These are phyloP conservation scores for Drosophila rhopaloa DNA, from an alignment of 1,140 invertebrate species.

Conservation along the genomic window DNA sequence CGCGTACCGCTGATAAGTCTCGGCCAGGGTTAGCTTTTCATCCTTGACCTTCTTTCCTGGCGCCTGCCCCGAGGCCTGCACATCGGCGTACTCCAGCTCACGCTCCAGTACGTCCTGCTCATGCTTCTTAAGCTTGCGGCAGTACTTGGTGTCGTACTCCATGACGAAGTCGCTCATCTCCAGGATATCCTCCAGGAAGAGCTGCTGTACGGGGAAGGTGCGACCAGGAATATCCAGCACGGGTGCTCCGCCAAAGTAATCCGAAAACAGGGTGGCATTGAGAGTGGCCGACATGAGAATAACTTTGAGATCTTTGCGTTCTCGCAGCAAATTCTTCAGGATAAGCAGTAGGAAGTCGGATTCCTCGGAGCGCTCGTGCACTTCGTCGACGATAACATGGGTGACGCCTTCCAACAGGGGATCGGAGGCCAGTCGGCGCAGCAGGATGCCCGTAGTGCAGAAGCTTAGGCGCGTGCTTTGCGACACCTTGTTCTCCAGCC, in stretches of 20 bases:
- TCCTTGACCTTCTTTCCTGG: constrained; percentile 88
- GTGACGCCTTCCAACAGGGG: constrained; percentile 89
- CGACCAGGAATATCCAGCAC: constrained; percentile 91
- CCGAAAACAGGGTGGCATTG: constrained; percentile 91
- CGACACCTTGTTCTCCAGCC: constrained; percentile 91
- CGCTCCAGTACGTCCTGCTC: constrained; percentile 75
- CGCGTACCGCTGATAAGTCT: constrained; percentile 87
- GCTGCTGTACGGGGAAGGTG: constrained; percentile 92
- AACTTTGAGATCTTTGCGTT: constrained; percentile 90
- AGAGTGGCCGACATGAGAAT: constrained; percentile 95
- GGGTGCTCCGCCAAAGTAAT: constrained; percentile 90
- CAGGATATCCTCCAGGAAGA: constrained; percentile 91
- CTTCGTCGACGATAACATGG: constrained; percentile 95
- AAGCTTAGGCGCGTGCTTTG: constrained; percentile 92
- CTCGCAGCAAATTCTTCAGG: constrained; percentile 89
- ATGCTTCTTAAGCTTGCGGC: constrained; percentile 87
- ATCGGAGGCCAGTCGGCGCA: constrained; percentile 92
- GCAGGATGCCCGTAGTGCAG: constrained; percentile 96
- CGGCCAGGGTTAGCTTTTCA: constrained; percentile 88
- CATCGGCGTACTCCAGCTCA: constrained; percentile 87
- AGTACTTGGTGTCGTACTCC: constrained; percentile 89
- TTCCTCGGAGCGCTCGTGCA: constrained; percentile 95
- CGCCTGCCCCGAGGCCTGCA: constrained; percentile 84
- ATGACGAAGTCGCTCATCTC: constrained; percentile 89
- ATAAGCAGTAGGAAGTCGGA: constrained; percentile 94